phyloP scores from a whole-genome alignment of 2,113 vertebrate species.

The Heteronetta atricapilla region DNA sequence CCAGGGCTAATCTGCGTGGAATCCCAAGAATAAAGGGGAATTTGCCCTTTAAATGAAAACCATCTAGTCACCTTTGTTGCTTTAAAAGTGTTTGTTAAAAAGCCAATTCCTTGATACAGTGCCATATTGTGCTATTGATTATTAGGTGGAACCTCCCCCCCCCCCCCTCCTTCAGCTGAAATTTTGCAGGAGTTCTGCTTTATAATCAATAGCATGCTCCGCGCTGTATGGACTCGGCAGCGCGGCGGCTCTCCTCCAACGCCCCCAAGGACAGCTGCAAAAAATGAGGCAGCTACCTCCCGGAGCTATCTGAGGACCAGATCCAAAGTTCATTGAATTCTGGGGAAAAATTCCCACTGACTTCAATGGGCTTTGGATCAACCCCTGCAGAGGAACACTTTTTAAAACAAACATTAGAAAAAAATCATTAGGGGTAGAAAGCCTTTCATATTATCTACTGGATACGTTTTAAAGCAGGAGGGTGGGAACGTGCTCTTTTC shows the following conservation, averaged over 20 bases:
- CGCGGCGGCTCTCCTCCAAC: slow-evolving; percentile 32
- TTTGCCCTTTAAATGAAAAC: slow-evolving; percentile 57
- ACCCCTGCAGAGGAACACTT: slow-evolving; percentile 44
- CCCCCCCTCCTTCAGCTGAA: slow-evolving; percentile 45
- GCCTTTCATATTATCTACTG: slow-evolving; percentile 57
- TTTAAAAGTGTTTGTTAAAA: slow-evolving; percentile 56
- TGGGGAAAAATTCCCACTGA: slow-evolving; percentile 65
- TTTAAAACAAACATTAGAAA: slow-evolving; percentile 62
- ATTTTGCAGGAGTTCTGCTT: slow-evolving; percentile 55
- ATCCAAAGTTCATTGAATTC: slow-evolving; percentile 65
- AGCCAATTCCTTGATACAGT: slow-evolving; percentile 34
- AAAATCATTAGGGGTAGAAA: slow-evolving; percentile 51
- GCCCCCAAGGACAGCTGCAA: slow-evolving; percentile 63
- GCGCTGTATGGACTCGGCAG: slow-evolving; percentile 1
- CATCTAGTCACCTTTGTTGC: slow-evolving; percentile 42
- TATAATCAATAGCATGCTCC: slow-evolving; percentile 58
- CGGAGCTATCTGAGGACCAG: slow-evolving; percentile 43
- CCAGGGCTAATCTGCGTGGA: slow-evolving; percentile 45
- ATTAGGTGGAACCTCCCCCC: slow-evolving; percentile 24
- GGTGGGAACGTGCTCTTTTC: slow-evolving; percentile 55
- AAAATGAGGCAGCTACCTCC: slow-evolving; percentile 62
- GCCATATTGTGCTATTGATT: slow-evolving; percentile 67
- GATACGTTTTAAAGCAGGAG: slow-evolving; percentile 48
- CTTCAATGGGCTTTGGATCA: slow-evolving; percentile 65
- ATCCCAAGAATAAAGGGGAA: slow-evolving; percentile 45